phyloP scores from a whole-genome alignment of 2,888 invertebrate species.

The Gibbula magus region DNA sequence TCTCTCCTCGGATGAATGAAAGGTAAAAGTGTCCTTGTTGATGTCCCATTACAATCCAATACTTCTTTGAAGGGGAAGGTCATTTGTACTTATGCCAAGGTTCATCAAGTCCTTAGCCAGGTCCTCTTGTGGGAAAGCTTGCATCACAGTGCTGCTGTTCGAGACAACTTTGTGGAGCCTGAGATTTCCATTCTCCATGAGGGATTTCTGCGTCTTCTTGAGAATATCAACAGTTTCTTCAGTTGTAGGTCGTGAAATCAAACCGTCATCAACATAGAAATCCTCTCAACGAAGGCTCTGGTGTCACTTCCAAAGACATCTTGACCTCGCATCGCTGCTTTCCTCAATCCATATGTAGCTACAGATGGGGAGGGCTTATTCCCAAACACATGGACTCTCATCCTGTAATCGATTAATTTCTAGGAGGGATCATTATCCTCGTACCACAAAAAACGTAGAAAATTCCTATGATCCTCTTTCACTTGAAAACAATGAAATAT shows the following conservation, averaged over 20 bases:
- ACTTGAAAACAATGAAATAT: slow-evolving; percentile 47
- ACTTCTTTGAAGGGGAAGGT: slow-evolving; percentile 26
- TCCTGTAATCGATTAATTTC: slow-evolving; percentile 41
- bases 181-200: slow-evolving; percentile 32
- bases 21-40: neutral
- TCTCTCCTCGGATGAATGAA: neutral
- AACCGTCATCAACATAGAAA: slow-evolving; percentile 50
- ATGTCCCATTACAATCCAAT: slow-evolving; percentile 28
- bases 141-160: slow-evolving; percentile 28
- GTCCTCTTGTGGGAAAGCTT: slow-evolving; percentile 32
- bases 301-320: slow-evolving; percentile 31
- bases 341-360: slow-evolving; percentile 40
- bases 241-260: slow-evolving; percentile 31
- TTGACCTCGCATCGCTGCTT: slow-evolving; percentile 22
- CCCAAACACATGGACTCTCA: slow-evolving; percentile 49
- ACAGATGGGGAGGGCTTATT: slow-evolving; percentile 47
- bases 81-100: slow-evolving; percentile 20
- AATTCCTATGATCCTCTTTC: slow-evolving; percentile 37
- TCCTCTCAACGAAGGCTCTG: slow-evolving; percentile 35
- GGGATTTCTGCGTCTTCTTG: slow-evolving; percentile 36
- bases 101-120: slow-evolving; percentile 21
- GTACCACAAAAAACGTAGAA: slow-evolving; percentile 46
- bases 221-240: slow-evolving; percentile 39
- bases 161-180: slow-evolving; percentile 46
- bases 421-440: slow-evolving; percentile 36